Percentiles rank a stretch among this genome's conserved stretches.
These are phyloP conservation scores for Lordiphosa collinella DNA, from an alignment of 1,140 invertebrate genomes.

Conservation along the genomic window DNA sequence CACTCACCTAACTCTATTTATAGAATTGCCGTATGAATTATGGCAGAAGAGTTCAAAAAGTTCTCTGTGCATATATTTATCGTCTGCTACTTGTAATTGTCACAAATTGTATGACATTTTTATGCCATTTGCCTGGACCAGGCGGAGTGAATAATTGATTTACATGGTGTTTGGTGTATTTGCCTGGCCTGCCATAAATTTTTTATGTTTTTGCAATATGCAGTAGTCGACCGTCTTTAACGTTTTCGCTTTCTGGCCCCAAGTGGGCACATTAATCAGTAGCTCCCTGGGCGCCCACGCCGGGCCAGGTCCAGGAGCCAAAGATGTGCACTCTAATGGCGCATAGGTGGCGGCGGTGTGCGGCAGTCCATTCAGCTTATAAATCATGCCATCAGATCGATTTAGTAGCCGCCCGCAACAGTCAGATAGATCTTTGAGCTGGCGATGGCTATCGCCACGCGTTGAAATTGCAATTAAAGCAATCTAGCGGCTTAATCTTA, in stretches of 20 bases:
- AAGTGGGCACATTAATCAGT: conserved; percentile 71
- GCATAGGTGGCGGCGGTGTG: conserved; percentile 25
- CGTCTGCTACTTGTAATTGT: conserved; percentile 72
- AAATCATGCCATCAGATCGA: conserved; percentile 42
- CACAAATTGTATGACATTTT: conserved; percentile 75
- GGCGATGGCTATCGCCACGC: conserved; percentile 55
- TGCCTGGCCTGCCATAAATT: conserved; percentile 54
- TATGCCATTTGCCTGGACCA: conserved; percentile 50
- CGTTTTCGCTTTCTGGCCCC: conserved; percentile 69
- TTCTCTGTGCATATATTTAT: conserved; percentile 54
- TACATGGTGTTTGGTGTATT: conserved; percentile 66
- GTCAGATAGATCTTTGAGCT: neutral
- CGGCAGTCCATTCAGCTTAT: conserved; percentile 23
- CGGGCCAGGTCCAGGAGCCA: neutral
- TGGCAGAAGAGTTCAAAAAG: conserved; percentile 31
- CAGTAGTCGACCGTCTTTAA: conserved; percentile 48
- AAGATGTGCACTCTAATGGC: conserved; percentile 68
- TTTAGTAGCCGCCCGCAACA: conserved; percentile 17
- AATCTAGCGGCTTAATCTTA: conserved; percentile 57
- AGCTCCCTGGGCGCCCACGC: conserved; percentile 36
- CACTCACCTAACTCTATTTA: conserved; percentile 52
- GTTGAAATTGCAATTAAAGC: conserved; percentile 70
- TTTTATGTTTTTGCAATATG: conserved; percentile 16
- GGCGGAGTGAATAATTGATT: conserved; percentile 66
- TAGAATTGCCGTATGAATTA: conserved; percentile 41